phyloP scores from a whole-genome alignment of 2,888 invertebrate species.

The Rhagonycha lutea region DNA sequence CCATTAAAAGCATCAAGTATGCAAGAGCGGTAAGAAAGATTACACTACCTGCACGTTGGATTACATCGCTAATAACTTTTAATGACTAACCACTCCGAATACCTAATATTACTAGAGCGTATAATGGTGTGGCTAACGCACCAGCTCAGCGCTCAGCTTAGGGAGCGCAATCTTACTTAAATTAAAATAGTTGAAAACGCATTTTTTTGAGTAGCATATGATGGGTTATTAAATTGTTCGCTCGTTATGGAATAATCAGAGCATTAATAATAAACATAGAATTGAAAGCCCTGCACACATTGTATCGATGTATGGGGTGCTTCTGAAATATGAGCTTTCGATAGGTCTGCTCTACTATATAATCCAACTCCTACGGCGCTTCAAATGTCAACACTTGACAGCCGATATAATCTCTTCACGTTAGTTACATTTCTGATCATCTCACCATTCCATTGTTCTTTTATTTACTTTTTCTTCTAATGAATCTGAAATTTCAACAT shows the following conservation, averaged over 20 bases:
- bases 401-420: conserved; percentile 45
- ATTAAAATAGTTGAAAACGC: not conserved
- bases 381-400: conserved; percentile 47
- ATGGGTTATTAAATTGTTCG: conserved; percentile 2
- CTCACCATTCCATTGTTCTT: conserved; percentile 42
- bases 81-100: conserved; percentile 6
- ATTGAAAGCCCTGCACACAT: conserved; percentile 13
- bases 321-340: conserved; percentile 29
- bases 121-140: not conserved
- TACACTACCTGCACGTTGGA: conserved; percentile 20
- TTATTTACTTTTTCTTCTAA: conserved; percentile 37
- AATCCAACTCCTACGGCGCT: conserved; percentile 42
- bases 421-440: conserved; percentile 36
- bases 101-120: not conserved
- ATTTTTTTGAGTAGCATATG: not conserved
- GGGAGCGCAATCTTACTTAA: not conserved
- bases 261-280: conserved; percentile 19
- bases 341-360: conserved; percentile 37
- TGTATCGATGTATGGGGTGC: conserved; percentile 25
- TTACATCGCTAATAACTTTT: conserved; percentile 18
- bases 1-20: conserved; percentile 28
- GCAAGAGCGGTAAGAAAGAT: conserved; percentile 28
- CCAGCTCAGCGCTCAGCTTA: not conserved
- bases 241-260: conserved; percentile 22
- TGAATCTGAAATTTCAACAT: not conserved